Base-by-base conservation (phyloP, 92 coral and sea anemone species). In the Actinostola sp. region DNA sequence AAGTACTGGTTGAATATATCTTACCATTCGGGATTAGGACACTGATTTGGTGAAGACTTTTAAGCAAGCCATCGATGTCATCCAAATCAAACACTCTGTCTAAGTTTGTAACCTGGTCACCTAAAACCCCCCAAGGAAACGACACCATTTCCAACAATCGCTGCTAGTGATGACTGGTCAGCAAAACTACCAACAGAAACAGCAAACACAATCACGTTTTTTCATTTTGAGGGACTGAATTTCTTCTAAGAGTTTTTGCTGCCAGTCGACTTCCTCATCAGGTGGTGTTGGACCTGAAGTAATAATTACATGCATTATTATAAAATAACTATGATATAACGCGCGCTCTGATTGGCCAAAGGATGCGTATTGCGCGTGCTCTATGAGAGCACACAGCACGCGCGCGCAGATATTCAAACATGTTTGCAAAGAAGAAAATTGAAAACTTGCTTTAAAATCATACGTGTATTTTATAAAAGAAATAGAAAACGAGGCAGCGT, bases 261-360 rank as follows among this genome's bases (percentile, higher is more conserved):
- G 58, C 88, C 82, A 76, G 68, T 78, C 71, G 20, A 66, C 44
- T 16, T 71, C 67, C 24, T 67, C 82, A 23, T 83, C 83, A 8
- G 79, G 82, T 6, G 65, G 70, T 15, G 66, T 42, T 1, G 72
- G 72, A 27, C 89, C 89, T 85, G 54, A 54, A 77, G 73, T 0
- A 24, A 28, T 11, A 36, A 60, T 21, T 1, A 20, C 27, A 53
- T 20, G 20, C 7, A 1, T 20, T 19, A 25, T 2, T 16, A 8
- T 2, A 53, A 53, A n/a, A 4, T 20, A 19, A 24, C 3, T 4
- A 53, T 16, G 20, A 53, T 14, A 20, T 13, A 48, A 48, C 12
- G 19, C 5, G 3, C 3, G 16, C 54, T 23, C 54, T 3, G 19
- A 17, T 48, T 8, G 16, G 12, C n/a, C n/a, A n/a, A n/a, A n/a